phyloP scores from a whole-genome alignment of 2,888 invertebrate species.

The Drosophila prostipennis region DNA sequence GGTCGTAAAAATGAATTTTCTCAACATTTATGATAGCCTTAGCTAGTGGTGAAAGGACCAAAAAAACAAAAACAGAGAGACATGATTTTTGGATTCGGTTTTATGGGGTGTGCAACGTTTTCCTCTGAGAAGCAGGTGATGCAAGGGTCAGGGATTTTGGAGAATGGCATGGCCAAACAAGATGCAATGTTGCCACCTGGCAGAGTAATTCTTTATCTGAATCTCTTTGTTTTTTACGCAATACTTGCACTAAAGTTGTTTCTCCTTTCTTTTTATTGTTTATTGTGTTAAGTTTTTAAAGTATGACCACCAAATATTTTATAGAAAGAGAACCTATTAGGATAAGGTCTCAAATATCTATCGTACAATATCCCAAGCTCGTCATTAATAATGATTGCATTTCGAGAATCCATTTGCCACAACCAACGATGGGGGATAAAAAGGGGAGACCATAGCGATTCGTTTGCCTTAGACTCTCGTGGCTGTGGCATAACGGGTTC shows the following conservation, averaged over 20 bases:
- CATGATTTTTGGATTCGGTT: too few species aligned
- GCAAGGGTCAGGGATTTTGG: too few species aligned
- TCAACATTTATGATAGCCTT: conserved; percentile 13
- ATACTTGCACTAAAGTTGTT: too few species aligned
- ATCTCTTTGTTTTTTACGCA: too few species aligned
- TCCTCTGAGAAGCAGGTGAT: too few species aligned
- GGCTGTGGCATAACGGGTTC: conserved; percentile 14
- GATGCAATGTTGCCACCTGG: too few species aligned
- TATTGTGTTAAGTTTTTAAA: too few species aligned
- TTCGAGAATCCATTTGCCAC: conserved; percentile 37
- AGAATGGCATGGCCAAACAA: too few species aligned
- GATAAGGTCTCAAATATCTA: conserved; percentile 8
- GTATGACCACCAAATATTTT: too few species aligned
- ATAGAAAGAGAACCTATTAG: not conserved
- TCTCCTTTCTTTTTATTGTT: too few species aligned
- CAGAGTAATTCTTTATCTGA: too few species aligned
- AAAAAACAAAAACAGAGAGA: not conserved
- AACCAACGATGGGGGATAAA: conserved; percentile 3
- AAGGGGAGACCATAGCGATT: not conserved
- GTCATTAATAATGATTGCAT: conserved; percentile 39
- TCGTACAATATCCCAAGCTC: conserved; percentile 4
- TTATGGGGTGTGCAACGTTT: too few species aligned
- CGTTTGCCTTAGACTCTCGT: conserved; percentile 11
- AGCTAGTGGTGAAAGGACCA: not conserved
- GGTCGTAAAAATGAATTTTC: conserved; percentile 23